Evolutionary conservation across 1,140 invertebrate genomes (phyloP).

Genomic region (Vollenhovia emeryi): DNA sequence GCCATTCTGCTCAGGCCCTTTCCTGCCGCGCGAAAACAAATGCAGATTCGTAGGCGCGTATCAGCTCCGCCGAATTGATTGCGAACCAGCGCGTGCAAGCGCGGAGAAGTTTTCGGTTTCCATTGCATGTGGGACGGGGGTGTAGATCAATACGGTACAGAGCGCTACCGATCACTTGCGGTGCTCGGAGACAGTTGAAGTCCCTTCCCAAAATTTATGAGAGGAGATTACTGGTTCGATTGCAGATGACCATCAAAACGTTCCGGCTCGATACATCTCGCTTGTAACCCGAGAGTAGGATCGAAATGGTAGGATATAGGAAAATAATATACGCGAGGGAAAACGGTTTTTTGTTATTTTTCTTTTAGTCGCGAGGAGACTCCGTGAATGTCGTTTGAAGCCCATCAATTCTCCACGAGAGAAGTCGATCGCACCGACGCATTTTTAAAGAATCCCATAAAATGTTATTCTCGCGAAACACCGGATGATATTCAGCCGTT

Average conservation of each 20-base stretch:
- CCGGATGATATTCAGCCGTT: slow-evolving; percentile 3
- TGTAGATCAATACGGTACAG: slow-evolving; percentile 51
- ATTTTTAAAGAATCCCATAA: slow-evolving; percentile 38
- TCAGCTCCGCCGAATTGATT: slow-evolving; percentile 17
- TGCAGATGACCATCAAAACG: slow-evolving; percentile 11
- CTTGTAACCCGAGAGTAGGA: not conserved
- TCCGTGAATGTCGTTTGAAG: slow-evolving; percentile 28
- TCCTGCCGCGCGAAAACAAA: not conserved
- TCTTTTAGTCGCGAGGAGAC: slow-evolving; percentile 32
- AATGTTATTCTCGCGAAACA: slow-evolving; percentile 18
- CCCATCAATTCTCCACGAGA: not conserved
- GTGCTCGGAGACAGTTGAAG: slow-evolving; percentile 37
- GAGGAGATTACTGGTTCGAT: slow-evolving; percentile 13
- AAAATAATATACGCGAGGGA: not conserved
- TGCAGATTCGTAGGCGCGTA: slow-evolving; percentile 18
- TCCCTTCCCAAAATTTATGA: slow-evolving; percentile 35
- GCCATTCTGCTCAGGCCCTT: no score
- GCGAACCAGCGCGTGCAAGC: slow-evolving; percentile 29
- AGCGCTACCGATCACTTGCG: slow-evolving; percentile 40
- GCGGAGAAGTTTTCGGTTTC: slow-evolving; percentile 46
- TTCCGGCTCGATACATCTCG: not conserved
- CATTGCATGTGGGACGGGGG: slow-evolving; percentile 23
- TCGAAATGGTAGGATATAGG: not conserved
- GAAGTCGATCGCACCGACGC: not conserved
- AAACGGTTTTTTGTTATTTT: no score